Base-by-base conservation (phyloP, 2,888 invertebrate genomes). In the Horisme vitalbata region DNA sequence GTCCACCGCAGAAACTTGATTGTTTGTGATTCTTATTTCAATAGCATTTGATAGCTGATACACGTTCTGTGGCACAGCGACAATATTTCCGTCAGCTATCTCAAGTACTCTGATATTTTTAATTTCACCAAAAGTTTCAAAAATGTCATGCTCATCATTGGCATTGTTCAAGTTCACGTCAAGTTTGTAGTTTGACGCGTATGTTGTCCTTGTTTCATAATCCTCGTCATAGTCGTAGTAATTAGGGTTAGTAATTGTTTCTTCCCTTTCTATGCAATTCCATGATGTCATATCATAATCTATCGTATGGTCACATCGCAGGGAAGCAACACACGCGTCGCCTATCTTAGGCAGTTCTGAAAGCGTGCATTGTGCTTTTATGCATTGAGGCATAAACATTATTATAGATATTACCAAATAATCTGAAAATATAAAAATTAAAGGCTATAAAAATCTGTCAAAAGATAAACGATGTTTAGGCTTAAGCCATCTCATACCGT, bases 61-160 rank as follows among this genome's bases (percentile, higher is more conserved):
- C 10, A 48, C 20, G 9, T 30, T 20, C 4, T 30, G 20, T 8
- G 48, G 48, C 14, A 48, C 3, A 24, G 9, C 23, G 4, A 14
- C 14, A 8, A 43, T 20, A 1, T 12, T 1, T 12, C 48, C 48
- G 11, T 31, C 20, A 4, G 5, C 15, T 30, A 48, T 34, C 8
- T 44, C 7, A 5, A 48, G 8, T 12, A 10, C 14, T 34, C 10
- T 20, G 14, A 48, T 35, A 4, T 44, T 44, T 0, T 24, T n/a
- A 3, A 26, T 33, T 12, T 27, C 12, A 23, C 6, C 9, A 11
- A 35, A 23, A 20, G 3, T 27, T 18, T 34, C 30, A 26, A 48
- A 44, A 30, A 48, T 44, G 6, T 44, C 38, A n/a, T 31, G 18
- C n/a, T 44, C 9, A 4, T 48, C 35, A 18, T 30, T 21, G 4